These are phyloP conservation scores for Lanius collurio DNA, from an alignment of 2,113 vertebrate genomes.

Conservation along the genomic window DNA sequence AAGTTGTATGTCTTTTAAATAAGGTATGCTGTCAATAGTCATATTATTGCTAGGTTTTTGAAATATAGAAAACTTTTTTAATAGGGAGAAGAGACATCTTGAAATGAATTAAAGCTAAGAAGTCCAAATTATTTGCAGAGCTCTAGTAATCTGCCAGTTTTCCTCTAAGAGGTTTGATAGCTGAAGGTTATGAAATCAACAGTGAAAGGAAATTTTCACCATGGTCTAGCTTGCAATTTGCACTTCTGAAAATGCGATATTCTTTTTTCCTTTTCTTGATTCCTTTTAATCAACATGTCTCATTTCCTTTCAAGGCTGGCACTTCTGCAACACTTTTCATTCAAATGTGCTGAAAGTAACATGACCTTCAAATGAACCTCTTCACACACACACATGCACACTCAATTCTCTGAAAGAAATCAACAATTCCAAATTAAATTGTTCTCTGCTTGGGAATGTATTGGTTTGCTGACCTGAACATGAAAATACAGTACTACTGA, in stretches of 20 bases:
- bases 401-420: not conserved
- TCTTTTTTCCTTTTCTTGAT: not conserved
- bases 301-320: not conserved
- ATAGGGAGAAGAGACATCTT: not conserved
- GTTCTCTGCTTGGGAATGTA: constrained; percentile 6
- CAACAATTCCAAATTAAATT: constrained; percentile 35
- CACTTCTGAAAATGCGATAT: constrained; percentile 6
- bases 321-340: not conserved
- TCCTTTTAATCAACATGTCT: constrained; percentile 1
- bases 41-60: not conserved
- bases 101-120: not conserved
- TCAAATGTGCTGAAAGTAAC: constrained; percentile 32
- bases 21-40: not conserved
- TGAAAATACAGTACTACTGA: not conserved
- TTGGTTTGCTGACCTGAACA: not conserved
- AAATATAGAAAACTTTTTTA: not conserved
- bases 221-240: not conserved
- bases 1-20: not conserved
- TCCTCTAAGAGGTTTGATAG: not conserved
- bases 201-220: not conserved
- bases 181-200: constrained; percentile 10
- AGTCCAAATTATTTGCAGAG: not conserved
- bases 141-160: not conserved
- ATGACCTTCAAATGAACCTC: constrained; percentile 10
- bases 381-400: not conserved